Base-by-base conservation (phyloP, 2,888 invertebrate genomes). In the Thysanoteuthis rhombus region DNA sequence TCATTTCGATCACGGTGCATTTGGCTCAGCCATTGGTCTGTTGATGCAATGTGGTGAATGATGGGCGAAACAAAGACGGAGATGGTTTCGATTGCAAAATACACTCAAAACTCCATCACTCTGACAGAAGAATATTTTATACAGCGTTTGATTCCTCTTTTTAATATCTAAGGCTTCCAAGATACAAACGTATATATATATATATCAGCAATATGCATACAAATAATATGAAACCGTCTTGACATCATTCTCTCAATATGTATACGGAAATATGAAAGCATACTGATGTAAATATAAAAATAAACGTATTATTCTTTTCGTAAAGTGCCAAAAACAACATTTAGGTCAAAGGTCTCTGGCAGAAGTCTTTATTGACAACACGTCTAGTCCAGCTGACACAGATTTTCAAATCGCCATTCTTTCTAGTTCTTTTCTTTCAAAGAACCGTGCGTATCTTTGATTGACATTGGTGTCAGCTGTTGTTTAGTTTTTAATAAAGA, bases 301-400 rank as follows among this genome's bases (percentile, higher is more conserved):
- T 75, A 36, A n/a, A 16, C 12, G 32, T n/a, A 10, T n/a, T 75
- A n/a, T n/a, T 28, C n/a, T 75, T n/a, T 75, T 75, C 75, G 12
- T 75, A 75, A 75, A 75, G 75, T 75, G 75, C 75, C 75, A 75
- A 75, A 75, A 75, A 75, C 75, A 75, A 75, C 75, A 75, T n/a
- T 75, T n/a, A n/a, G 36, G 75, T 75, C n/a, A 36, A 36, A 36
- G 75, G 75, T 36, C 16, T n/a, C 36, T 75, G 75, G 75, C 75
- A 75, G 36, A 75, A 12, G 16, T 75, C 75, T 75, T 75, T 75
- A 75, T 75, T 75, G 75, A 36, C 75, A 75, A 75, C 36, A 75
- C 75, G 75, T 75, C 75, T 36, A 0, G 75, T 36, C 75, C 75
- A 75, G 75, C 75, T 75, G 75, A 75, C 75, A 75, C 75, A 75